phyloP scores from a whole-genome alignment of 53 echinoderm and acorn worm genomes.

The Crossaster papposus region DNA sequence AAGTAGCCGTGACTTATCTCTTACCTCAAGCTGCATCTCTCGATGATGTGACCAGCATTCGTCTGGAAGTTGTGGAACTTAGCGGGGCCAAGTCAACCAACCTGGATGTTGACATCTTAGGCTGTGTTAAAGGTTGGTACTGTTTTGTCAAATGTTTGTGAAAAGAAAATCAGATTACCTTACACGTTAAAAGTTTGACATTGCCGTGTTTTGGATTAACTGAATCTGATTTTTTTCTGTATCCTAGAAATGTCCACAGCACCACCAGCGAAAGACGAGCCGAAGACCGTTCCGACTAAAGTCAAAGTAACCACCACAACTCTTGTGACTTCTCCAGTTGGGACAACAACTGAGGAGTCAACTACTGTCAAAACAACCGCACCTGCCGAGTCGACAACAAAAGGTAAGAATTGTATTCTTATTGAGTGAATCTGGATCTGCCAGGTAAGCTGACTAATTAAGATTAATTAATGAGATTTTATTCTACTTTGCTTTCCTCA shows the following conservation, averaged over 20 bases:
- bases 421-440: neutral
- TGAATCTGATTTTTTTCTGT: neutral
- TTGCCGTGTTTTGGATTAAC: neutral
- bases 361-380: slow-evolving; percentile 8
- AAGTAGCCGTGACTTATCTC: no score
- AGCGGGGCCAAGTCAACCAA: no score
- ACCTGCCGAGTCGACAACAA: neutral
- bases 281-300: slow-evolving; percentile 6
- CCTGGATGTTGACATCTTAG: no score
- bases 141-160: neutral
- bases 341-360: slow-evolving; percentile 21
- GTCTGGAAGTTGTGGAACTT: no score
- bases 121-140: neutral
- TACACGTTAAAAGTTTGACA: neutral
- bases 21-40: no score
- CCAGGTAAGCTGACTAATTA: neutral
- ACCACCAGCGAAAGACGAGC: neutral
- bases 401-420: neutral
- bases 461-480: no score
- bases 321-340: slow-evolving; percentile 20
- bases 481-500: neutral
- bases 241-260: neutral
- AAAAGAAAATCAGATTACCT: neutral
- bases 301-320: slow-evolving; percentile 19
- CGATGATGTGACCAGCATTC: no score